These are phyloP conservation scores for Xylocopa sonorina DNA, from an alignment of 1,140 invertebrate species.

Conservation along the genomic window DNA sequence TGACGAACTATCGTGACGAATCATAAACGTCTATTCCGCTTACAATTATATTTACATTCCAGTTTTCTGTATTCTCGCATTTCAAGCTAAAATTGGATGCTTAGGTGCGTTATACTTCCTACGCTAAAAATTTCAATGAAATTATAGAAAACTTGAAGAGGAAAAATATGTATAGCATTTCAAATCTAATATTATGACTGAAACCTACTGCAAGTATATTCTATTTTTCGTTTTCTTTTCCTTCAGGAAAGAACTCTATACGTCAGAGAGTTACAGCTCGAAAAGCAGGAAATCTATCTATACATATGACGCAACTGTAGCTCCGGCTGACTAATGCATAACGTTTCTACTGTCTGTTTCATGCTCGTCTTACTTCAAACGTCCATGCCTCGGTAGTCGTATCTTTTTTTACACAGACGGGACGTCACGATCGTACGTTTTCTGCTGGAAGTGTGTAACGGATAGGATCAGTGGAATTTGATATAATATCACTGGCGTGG, in stretches of 20 bases:
- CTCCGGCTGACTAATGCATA: constrained; percentile 54
- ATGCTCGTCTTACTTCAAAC: constrained; percentile 3
- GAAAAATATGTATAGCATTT: too few species aligned
- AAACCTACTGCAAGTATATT: too few species aligned
- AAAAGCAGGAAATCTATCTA: constrained; percentile 13
- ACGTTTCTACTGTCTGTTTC: constrained; percentile 55
- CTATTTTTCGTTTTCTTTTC: background rate
- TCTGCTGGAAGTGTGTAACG: background rate
- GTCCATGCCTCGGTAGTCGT: too few species aligned
- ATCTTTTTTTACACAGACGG: background rate
- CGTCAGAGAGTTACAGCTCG: background rate
- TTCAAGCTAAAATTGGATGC: too few species aligned
- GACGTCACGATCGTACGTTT: background rate
- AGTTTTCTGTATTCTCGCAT: too few species aligned
- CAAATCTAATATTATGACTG: too few species aligned
- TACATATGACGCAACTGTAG: constrained; percentile 43
- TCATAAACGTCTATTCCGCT: too few species aligned
- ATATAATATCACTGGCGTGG: constrained; percentile 40
- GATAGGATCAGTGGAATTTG: constrained; percentile 8
- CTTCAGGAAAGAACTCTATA: background rate
- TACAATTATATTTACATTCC: too few species aligned
- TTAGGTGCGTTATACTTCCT: too few species aligned
- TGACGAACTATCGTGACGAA: too few species aligned
- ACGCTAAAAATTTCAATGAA: too few species aligned
- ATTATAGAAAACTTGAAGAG: too few species aligned